phyloP scores from a whole-genome alignment of 2,113 vertebrate species.

The Aviceda subcristata region DNA sequence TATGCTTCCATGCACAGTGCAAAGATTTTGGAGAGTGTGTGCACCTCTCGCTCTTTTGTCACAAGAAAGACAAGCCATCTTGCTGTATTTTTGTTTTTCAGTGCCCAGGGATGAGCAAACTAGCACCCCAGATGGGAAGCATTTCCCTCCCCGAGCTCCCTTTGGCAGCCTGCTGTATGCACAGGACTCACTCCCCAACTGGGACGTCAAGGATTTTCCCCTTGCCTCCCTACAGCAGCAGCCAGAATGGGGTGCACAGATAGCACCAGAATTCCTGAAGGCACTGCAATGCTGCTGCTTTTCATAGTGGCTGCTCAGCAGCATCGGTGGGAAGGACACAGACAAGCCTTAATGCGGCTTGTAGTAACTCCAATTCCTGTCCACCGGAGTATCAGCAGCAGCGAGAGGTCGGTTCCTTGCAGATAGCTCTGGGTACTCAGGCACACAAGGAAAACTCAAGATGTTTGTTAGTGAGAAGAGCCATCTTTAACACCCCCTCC shows the following conservation, averaged over 20 bases:
- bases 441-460: neutral
- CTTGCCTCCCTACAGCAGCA: neutral
- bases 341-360: neutral
- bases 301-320: neutral
- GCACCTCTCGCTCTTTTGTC: neutral
- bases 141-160: neutral
- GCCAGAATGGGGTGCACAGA: neutral
- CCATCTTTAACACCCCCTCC: neutral
- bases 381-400: fast-evolving
- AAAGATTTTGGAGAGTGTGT: neutral
- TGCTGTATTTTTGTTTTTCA: neutral
- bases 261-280: neutral
- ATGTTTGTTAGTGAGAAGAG: neutral
- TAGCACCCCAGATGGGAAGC: neutral
- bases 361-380: neutral
- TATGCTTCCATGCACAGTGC: neutral
- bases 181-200: neutral
- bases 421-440: neutral
- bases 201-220: neutral
- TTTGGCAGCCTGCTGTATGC: neutral
- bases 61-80: neutral
- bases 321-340: neutral
- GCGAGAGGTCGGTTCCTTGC: neutral
- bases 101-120: neutral
- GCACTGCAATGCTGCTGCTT: neutral